Base-by-base conservation (phyloP, 2,113 vertebrate genomes). In the Anguilla rostrata region DNA sequence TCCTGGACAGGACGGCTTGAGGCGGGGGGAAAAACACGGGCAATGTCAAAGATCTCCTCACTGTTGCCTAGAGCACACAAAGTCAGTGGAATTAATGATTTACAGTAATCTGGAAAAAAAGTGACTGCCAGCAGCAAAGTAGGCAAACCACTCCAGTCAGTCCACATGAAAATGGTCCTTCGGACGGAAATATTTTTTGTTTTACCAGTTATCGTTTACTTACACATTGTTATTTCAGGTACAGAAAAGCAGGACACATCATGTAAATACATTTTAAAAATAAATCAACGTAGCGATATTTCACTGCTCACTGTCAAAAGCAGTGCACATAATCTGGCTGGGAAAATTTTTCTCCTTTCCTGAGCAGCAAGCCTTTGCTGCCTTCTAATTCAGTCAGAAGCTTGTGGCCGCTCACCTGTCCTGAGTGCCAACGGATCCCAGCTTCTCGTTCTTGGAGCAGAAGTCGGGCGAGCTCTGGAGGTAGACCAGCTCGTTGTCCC, bases 401-500 rank as follows among this genome's bases (percentile, higher is more conserved):
- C 6, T 63, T 63, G 14, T 39, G 57, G 15, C 18, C 11, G 12
- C 86, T 94, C 91, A 99, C 98, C 98, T 98, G 96, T 99, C 98
- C 91, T 99, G 97, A 0, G 98, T 99, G 80, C 98, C 98, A 0
- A 97, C 94, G 0, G 98, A 99, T 82, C 98, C 98, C 92, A 96
- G 95, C 85, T 99, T 99, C 15, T 99, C 98, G 0, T 98, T 99
- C 95, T 95, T 97, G 94, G 94, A 92, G 91, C 98, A 99, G 95
- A 97, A 99, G 92, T 99, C 98, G 0, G 98, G 97, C 0, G 98
- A 99, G 92, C 98, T 99, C 94, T 99, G 98, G 88, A 99, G 95
- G 87, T 99, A 99, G n/a, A 99, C 96, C 49, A 99, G 94, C 91
- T 99, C 98, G 0, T 97, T 98, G 90, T 99, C 98, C 88, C 97